These are phyloP conservation scores for fruit fly (Drosophila melanogaster) DNA, from an alignment of 1,140 invertebrate genomes.

Conservation along the genomic window DNA sequence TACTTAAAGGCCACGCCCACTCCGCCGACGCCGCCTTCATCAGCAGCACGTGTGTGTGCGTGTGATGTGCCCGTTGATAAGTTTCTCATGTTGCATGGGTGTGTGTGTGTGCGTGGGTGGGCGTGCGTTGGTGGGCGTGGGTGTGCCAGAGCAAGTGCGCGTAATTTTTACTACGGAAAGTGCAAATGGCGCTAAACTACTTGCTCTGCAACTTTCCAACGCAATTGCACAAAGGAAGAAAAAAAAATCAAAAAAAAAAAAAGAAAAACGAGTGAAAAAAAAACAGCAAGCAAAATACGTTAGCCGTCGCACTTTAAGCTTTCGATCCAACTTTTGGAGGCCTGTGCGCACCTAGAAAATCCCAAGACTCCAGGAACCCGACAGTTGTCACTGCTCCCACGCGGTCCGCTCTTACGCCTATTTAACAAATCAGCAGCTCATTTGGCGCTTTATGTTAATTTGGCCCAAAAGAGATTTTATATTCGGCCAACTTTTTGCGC, in stretches of 20 bases:
- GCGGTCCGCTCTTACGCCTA: slow-evolving; percentile 69
- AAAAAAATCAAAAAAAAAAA: slow-evolving; percentile 8
- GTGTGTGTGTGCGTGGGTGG: slow-evolving; percentile 28
- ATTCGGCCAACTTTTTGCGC: slow-evolving; percentile 37
- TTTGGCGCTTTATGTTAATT: slow-evolving; percentile 77
- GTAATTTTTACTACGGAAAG: slow-evolving; percentile 82
- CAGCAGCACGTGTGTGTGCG: slow-evolving; percentile 33
- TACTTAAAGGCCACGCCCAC: slow-evolving; percentile 74
- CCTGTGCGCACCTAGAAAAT: slow-evolving; percentile 54
- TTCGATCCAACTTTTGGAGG: slow-evolving; percentile 64
- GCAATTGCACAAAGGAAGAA: slow-evolving; percentile 62
- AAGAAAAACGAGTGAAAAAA: slow-evolving; percentile 15
- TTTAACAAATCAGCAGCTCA: slow-evolving; percentile 80
- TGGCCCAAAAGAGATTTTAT: slow-evolving; percentile 57
- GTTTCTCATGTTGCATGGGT: slow-evolving; percentile 28
- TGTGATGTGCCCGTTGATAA: slow-evolving; percentile 75
- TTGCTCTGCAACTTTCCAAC: slow-evolving; percentile 79
- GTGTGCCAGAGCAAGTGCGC: slow-evolving; percentile 36
- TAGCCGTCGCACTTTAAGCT: slow-evolving; percentile 54
- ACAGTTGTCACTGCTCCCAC: slow-evolving; percentile 67
- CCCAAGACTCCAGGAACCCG: slow-evolving; percentile 12
- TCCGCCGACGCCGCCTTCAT: slow-evolving; percentile 11
- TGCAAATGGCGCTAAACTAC: slow-evolving; percentile 81
- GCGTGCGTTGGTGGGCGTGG: slow-evolving; percentile 28
- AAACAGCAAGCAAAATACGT: slow-evolving; percentile 52